These are phyloP conservation scores for Ceyx melanurus DNA, from an alignment of 2,113 vertebrate genomes.

Conservation along the genomic window DNA sequence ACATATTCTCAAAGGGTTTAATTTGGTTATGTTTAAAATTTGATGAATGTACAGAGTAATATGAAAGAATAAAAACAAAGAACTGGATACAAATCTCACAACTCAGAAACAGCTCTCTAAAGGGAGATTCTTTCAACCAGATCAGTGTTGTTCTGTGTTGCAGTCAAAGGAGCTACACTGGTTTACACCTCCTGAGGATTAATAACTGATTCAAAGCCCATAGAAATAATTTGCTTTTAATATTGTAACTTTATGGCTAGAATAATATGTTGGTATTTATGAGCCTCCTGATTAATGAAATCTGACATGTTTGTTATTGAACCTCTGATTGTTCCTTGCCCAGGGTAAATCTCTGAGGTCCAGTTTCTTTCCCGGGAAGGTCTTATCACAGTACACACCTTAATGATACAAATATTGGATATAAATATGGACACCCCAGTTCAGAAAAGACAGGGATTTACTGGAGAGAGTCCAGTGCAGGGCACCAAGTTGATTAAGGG, in stretches of 20 bases:
- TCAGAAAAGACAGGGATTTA: no score
- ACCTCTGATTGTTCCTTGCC: neutral
- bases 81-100: neutral
- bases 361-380: neutral
- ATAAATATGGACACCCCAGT: neutral
- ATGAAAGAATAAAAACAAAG: constrained; percentile 32
- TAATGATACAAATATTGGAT: neutral
- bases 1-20: constrained; percentile 25
- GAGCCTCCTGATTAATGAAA: constrained; percentile 19
- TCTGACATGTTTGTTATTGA: neutral
- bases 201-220: constrained; percentile 21
- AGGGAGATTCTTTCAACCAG: constrained; percentile 22
- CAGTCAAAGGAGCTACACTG: neutral
- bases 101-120: neutral
- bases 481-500: no score
- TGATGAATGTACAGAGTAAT: constrained; percentile 28
- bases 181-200: constrained; percentile 37
- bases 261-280: constrained; percentile 36
- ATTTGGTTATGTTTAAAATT: constrained; percentile 12
- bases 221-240: constrained; percentile 19
- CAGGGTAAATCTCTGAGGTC: neutral
- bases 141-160: constrained; percentile 14
- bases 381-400: neutral
- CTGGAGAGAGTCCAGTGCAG: no score
- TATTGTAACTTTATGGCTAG: neutral